Conservation (phyloP, 1,140 invertebrate species). For the Atta cephalotes region DNA sequence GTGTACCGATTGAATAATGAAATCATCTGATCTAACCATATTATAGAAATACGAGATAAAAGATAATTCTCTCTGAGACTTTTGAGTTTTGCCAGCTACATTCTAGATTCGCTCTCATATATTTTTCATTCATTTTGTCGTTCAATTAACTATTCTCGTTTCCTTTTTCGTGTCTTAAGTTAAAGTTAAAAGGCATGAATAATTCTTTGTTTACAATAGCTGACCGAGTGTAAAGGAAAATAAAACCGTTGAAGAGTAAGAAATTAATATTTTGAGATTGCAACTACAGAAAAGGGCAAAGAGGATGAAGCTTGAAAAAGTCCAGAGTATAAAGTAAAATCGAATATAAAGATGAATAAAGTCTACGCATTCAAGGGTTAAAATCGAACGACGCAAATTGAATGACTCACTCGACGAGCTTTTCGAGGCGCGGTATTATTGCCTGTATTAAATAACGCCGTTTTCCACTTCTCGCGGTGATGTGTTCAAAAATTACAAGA, state of each 20-base stretch:
- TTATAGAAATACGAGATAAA: slow-evolving; percentile 1
- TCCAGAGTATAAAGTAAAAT: background rate
- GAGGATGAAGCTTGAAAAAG: background rate
- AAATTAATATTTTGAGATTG: background rate
- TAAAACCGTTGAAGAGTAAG: background rate
- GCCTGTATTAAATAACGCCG: slow-evolving; percentile 33
- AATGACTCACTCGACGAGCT: slow-evolving; percentile 58
- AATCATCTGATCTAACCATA: background rate
- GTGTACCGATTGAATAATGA: background rate
- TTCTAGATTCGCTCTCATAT: background rate
- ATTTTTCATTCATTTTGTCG: too few species aligned
- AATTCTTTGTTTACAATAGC: background rate
- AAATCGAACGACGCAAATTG: slow-evolving; percentile 39
- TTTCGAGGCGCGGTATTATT: slow-evolving; percentile 36
- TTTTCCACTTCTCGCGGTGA: background rate
- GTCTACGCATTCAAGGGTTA: background rate
- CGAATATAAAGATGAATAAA: background rate
- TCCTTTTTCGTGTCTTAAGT: background rate
- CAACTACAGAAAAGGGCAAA: background rate
- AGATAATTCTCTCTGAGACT: slow-evolving; percentile 4
- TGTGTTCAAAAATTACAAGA: slow-evolving; percentile 47
- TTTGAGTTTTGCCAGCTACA: background rate
- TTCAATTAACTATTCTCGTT: background rate
- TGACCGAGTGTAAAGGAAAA: background rate
- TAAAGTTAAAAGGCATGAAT: slow-evolving; percentile 15